Evolutionary conservation across 2,797 vertebrate species (phyloP).

Genomic region (Myotis myotis): DNA sequence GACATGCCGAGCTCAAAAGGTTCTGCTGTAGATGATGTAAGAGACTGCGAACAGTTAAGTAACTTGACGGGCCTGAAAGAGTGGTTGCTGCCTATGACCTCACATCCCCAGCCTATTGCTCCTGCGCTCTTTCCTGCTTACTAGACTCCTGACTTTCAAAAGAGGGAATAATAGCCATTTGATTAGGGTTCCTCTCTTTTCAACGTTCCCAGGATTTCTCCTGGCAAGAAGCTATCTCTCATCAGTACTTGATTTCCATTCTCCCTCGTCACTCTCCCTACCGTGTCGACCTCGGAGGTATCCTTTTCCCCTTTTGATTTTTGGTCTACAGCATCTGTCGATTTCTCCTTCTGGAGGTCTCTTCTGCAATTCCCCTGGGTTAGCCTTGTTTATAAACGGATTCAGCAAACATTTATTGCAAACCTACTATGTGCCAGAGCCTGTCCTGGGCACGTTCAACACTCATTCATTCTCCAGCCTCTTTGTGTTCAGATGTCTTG

Average conservation of each 20-base stretch:
- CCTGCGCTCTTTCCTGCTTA: rapidly evolving
- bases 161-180: not conserved
- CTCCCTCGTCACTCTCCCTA: not conserved
- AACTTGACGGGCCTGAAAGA: not conserved
- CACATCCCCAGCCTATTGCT: not conserved
- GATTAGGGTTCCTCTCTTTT: not conserved
- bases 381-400: not conserved
- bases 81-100: no score
- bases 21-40: not conserved
- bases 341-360: not conserved
- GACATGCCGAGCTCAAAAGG: no score
- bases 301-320: not conserved
- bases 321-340: not conserved
- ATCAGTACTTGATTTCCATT: rapidly evolving
- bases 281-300: not conserved
- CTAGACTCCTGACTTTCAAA: not conserved
- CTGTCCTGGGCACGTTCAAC: not conserved
- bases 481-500: not conserved
- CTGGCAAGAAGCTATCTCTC: not conserved
- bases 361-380: not conserved
- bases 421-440: not conserved
- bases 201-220: not conserved
- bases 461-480: no score
- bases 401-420: not conserved
- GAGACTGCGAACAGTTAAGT: not conserved